phyloP scores from a whole-genome alignment of 2,888 invertebrate genomes.

The Anodontia alba region DNA sequence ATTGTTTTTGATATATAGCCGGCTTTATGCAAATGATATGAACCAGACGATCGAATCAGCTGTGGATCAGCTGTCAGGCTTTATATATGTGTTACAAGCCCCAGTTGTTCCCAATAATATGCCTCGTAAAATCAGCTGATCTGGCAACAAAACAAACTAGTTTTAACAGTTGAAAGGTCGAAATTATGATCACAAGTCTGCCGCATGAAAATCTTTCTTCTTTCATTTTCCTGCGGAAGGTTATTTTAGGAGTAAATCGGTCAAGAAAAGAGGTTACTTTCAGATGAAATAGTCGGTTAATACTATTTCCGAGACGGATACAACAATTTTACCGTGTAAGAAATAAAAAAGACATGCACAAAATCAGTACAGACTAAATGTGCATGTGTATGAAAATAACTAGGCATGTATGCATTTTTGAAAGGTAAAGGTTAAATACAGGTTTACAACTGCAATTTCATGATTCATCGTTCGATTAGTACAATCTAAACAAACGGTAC shows the following conservation, averaged over 20 bases:
- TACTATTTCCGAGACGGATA: too few relatives aligned
- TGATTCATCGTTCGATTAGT: too few relatives aligned
- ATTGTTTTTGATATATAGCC: not conserved
- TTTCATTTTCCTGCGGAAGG: not conserved
- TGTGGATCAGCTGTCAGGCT: not conserved
- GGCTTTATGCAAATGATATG: not conserved
- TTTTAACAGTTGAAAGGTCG: not conserved
- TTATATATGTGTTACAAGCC: constrained; percentile 12
- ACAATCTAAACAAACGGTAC: too few relatives aligned
- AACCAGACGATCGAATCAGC: not conserved
- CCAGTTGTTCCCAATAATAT: not conserved
- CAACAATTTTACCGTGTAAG: too few relatives aligned
- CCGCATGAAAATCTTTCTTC: not conserved
- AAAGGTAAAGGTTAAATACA: too few relatives aligned
- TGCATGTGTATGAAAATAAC: too few relatives aligned
- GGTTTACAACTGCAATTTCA: too few relatives aligned
- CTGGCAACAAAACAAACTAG: not conserved
- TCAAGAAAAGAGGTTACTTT: not conserved
- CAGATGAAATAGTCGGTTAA: not conserved
- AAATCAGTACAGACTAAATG: too few relatives aligned
- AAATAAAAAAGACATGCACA: too few relatives aligned
- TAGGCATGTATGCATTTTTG: too few relatives aligned
- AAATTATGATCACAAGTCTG: not conserved
- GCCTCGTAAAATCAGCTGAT: constrained; percentile 14
- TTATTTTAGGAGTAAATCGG: not conserved